Base-by-base conservation (phyloP, 1,140 invertebrate species). In the Lasaia peninsularis region DNA sequence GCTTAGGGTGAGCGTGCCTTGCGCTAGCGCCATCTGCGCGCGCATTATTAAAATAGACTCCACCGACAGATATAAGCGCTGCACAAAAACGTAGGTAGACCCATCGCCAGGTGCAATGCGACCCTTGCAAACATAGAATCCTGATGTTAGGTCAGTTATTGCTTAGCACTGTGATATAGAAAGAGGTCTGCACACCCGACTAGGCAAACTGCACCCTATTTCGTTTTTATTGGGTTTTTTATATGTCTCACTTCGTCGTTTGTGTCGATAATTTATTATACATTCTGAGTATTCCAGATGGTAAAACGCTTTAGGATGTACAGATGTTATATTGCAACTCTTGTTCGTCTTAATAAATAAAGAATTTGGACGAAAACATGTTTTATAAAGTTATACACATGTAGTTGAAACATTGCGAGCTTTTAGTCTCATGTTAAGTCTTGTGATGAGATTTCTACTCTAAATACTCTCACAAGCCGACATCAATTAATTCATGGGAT, bases 131-230 rank as follows among this genome's bases (percentile, higher is more conserved):
- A 56, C 54, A 65, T 71, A 75, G 69, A 73, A 76, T 71, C 67
- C 71, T 80, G 76, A 74, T 73, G 75, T 75, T 81, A 86, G 81
- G 83, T 86, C 80, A 85, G 83, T 85, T 82, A 78, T 77, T 72
- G 71, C 63, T 56, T 62, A 48, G 64, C 70, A 49, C 21, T 35
- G 20, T 50, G 18, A 11, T 24, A 48, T 16, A 14, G 16, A 32
- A 21, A 54, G 12, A 55, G 37, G n/a, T 8, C 51, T 52, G 6
- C 12, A 21, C 11, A 18, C n/a, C n/a, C n/a, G n/a, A n/a, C 14
- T 40, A 11, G 40, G 40, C 20, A 18, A 44, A 44, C 40, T 44
- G 18, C 40, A 44, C 40, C 40, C 10, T 20, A 44, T 3, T 14
- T 44, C 16, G 14, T 40, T 18, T 9, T 40, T 9, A 40, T 40